Evolutionary conservation across 2,113 vertebrate genomes (phyloP).

Genomic region (Forbesichthys agassizii): DNA sequence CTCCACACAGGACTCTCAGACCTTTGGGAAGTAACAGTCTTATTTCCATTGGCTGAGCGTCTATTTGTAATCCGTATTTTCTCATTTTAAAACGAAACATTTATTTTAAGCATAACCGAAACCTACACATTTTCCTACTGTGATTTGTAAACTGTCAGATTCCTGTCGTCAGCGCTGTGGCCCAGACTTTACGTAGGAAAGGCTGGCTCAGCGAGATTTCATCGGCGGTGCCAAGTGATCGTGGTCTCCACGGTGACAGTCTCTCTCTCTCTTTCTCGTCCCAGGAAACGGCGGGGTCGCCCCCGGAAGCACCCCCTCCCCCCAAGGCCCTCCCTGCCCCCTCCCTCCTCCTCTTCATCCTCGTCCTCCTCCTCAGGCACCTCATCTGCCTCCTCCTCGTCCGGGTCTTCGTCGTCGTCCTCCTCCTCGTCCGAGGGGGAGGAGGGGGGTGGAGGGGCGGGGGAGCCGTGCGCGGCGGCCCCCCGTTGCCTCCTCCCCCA

Average conservation of each 20-base stretch:
- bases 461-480: slow-evolving; percentile 81
- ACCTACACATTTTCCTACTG: too few species aligned
- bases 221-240: too few species aligned
- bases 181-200: too few species aligned
- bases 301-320: slow-evolving; percentile 80
- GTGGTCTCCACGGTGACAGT: too few species aligned
- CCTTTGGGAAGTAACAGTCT: too few species aligned
- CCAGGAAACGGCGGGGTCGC: slow-evolving; percentile 78
- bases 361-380: slow-evolving; percentile 66
- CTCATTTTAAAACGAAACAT: too few species aligned
- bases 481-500: slow-evolving; percentile 77
- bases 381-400: slow-evolving; percentile 67
- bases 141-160: too few species aligned
- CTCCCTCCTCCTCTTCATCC: slow-evolving; percentile 54
- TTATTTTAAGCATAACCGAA: too few species aligned
- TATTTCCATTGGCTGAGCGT: too few species aligned
- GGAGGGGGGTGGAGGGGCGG: slow-evolving; percentile 24
- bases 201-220: not conserved
- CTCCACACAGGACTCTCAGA: too few species aligned
- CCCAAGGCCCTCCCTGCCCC: slow-evolving; percentile 58
- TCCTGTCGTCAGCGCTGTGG: too few species aligned
- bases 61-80: too few species aligned
- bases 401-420: slow-evolving; percentile 24
- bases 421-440: slow-evolving; percentile 43
- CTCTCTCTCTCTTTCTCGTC: not conserved